Evolutionary conservation across 35 echinoderm and acorn worm genomes (phyloP).

Genomic region (Lytechinus pictus): DNA sequence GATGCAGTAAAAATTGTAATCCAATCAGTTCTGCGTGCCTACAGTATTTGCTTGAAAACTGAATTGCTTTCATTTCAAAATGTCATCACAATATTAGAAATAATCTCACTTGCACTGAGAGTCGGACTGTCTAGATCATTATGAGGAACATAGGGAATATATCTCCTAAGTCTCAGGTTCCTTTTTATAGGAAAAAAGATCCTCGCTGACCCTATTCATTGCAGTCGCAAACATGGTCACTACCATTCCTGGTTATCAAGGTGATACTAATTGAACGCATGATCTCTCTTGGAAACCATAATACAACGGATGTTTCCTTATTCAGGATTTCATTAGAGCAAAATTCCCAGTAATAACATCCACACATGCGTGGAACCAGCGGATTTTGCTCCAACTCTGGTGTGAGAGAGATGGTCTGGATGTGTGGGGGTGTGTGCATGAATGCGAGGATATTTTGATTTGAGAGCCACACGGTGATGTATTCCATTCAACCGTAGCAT

Average conservation of each 20-base stretch:
- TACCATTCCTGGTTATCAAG: background rate
- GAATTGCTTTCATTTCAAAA: too few species aligned
- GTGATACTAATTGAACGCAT: slow-evolving; percentile 3
- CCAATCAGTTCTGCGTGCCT: too few species aligned
- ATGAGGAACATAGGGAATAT: background rate
- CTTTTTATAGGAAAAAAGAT: background rate
- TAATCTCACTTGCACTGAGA: background rate
- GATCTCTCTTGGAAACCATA: slow-evolving; percentile 1
- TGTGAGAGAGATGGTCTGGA: background rate
- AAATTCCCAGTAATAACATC: background rate
- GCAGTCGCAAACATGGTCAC: background rate
- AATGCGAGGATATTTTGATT: slow-evolving; percentile 3
- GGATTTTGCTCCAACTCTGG: background rate
- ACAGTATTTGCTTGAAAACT: too few species aligned
- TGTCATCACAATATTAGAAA: too few species aligned
- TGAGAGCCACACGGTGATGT: background rate
- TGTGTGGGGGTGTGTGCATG: background rate
- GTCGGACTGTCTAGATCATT: background rate
- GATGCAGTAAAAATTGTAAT: too few species aligned
- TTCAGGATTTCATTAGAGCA: background rate
- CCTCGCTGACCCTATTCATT: background rate
- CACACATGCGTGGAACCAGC: background rate
- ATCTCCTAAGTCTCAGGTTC: background rate
- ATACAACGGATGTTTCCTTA: background rate
- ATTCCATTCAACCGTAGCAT: background rate